Evolutionary conservation across 1,140 invertebrate genomes (phyloP), one percentile per base, ranked within the genome.

Genomic region (Lamellibrachia luymesi): DNA sequence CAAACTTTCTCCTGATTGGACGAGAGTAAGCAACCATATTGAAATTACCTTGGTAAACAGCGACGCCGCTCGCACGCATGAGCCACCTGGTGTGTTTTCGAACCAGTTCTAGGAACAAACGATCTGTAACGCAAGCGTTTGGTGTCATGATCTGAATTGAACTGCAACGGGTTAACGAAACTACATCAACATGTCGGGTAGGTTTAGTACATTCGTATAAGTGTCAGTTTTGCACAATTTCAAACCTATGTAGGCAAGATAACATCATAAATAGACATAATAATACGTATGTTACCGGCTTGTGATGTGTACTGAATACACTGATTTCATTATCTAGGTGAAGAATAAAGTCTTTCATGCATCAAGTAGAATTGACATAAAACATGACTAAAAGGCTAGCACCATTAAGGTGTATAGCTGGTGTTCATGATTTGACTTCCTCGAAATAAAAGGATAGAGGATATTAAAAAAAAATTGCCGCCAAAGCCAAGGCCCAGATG

Each of bases 41-140:
- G 64, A 80, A 80, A 80, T 80, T 80, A 22, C 64, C 64, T 80
- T 80, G 64, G 64, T 80, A 80, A 80, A 80, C 64, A 80, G 64
- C 64, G 64, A 80, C 64, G 64, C 64, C 17, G 64, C 4, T 80
- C 64, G 64, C 64, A 80, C 64, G 64, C 64, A 8, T 80, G 64
- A 10, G 25, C 64, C 64, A 17, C 13, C 13, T 80, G 64, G 8
- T 22, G 8, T 22, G 25, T 80, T 80, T 80, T 80, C 64, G 64
- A 80, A 80, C 64, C 17, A 80, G 64, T 80, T 80, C 64, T 80
- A 80, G 64, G 64, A 80, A 80, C 64, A 80, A 10, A 80, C 64
- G 64, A 80, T 8, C 64, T 22, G 64, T 22, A 80, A 80, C 7
- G 64, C 64, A 4, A 10, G 17, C 64, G 25, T 10, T 80, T 10